Conservation (phyloP, 1,140 invertebrate species). For the Drosophila pachea region DNA sequence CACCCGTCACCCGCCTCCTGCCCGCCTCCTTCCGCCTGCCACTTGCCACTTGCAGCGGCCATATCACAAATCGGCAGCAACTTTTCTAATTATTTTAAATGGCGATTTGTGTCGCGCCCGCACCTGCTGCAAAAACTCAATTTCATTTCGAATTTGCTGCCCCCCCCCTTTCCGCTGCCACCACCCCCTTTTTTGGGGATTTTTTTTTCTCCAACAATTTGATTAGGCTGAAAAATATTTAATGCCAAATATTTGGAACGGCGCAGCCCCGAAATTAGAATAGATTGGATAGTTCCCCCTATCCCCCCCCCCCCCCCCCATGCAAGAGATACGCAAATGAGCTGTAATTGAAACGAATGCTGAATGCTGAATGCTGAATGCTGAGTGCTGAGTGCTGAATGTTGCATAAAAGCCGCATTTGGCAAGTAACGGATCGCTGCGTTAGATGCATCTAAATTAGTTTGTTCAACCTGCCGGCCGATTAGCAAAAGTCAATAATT, state of each 20-base stretch:
- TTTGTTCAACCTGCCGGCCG: no score
- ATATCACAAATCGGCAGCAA: constrained; percentile 63
- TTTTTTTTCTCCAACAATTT: constrained; percentile 49
- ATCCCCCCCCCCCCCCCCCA: no score
- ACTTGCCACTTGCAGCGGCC: constrained; percentile 37
- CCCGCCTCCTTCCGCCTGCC: constrained; percentile 10
- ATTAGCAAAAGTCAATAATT: no score
- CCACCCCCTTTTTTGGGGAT: constrained; percentile 1
- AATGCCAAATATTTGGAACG: constrained; percentile 12
- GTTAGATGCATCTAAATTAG: no score
- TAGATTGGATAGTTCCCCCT: constrained; percentile 14
- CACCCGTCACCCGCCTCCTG: no score
- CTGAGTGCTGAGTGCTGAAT: background rate
- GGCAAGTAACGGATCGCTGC: no score
- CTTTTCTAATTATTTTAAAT: constrained; percentile 77
- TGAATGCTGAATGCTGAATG: background rate
- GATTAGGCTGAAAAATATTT: constrained; percentile 48
- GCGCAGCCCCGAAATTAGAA: constrained; percentile 8
- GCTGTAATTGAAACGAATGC: constrained; percentile 11
- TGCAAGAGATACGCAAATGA: constrained; percentile 5
- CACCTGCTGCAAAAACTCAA: constrained; percentile 54
- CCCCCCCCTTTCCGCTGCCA: background rate
- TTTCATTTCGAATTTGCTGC: constrained; percentile 24
- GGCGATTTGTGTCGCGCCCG: constrained; percentile 67
- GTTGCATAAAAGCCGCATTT: background rate